Conservation (phyloP, 2,888 invertebrate genomes). For the Synanthedon tipuliformis region DNA sequence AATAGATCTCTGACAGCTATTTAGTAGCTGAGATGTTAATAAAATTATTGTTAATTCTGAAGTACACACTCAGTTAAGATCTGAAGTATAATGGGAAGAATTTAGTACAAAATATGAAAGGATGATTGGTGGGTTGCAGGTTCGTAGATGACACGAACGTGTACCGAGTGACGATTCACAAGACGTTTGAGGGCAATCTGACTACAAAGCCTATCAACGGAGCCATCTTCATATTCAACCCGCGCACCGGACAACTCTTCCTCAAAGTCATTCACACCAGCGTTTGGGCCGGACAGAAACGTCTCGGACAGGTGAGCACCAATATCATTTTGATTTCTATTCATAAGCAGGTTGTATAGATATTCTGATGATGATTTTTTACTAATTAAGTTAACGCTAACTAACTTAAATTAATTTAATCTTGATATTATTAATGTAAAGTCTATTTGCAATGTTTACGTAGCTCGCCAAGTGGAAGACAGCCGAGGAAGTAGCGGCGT, state of each 20-base stretch:
- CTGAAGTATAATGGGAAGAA: no score
- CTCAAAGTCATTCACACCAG: slow-evolving; percentile 99
- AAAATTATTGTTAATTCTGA: no score
- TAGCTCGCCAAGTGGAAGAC: slow-evolving; percentile 99
- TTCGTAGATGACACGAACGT: slow-evolving; percentile 99
- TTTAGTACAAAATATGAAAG: neutral
- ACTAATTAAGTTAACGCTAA: no score
- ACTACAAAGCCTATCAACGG: slow-evolving; percentile 99
- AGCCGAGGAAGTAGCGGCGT: slow-evolving; percentile 99
- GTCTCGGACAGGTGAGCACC: slow-evolving; percentile 86
- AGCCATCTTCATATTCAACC: slow-evolving; percentile 99
- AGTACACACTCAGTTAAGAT: neutral
- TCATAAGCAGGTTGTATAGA: no score
- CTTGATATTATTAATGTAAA: neutral
- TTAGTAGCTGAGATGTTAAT: no score
- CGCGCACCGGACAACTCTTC: slow-evolving; percentile 98
- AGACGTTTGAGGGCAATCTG: slow-evolving; percentile 99
- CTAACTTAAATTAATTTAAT: no score
- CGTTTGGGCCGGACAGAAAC: slow-evolving; percentile 99
- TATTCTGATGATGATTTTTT: no score
- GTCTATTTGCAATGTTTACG: slow-evolving; percentile 1
- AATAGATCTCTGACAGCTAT: no score
- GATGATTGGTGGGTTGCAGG: slow-evolving; percentile 31
- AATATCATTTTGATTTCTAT: no score
- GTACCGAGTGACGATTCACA: slow-evolving; percentile 99